Percentiles rank a stretch among this genome's conserved stretches.
Evolutionary conservation across 2,797 vertebrate species (phyloP).

Genomic region (Lepus oiostolus): DNA sequence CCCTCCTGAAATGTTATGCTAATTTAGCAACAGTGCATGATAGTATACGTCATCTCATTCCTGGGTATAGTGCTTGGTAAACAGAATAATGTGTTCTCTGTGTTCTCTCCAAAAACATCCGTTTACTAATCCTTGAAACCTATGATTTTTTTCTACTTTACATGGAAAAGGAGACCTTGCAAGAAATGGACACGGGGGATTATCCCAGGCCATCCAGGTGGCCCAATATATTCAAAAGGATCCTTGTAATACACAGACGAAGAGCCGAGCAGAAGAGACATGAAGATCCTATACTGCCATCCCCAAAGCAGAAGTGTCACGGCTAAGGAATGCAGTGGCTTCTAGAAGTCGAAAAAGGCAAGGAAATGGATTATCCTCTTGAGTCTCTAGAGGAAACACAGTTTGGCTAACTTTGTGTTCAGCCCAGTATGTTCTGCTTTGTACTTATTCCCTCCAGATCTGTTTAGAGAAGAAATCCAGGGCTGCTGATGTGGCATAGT

Average conservation of each 20-base stretch:
- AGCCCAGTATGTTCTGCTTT: neutral
- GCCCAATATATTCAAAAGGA: neutral
- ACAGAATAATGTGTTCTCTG: neutral
- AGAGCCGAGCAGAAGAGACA: neutral
- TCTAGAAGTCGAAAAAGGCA: neutral
- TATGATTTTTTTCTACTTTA: neutral
- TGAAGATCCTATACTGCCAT: neutral
- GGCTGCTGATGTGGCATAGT: too few species aligned
- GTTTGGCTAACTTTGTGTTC: neutral
- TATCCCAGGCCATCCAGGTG: neutral
- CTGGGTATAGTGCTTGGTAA: slow-evolving; percentile 34
- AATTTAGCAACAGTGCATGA: neutral
- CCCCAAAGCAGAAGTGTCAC: neutral
- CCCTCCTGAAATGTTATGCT: neutral
- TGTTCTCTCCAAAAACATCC: neutral
- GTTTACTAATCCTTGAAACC: neutral
- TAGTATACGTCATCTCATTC: neutral
- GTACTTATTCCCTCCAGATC: neutral
- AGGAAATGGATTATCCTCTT: neutral
- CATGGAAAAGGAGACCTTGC: neutral
- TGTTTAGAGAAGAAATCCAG: too few species aligned
- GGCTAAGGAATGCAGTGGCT: neutral
- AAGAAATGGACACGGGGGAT: neutral
- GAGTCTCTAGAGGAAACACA: neutral
- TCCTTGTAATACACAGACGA: neutral